Evolutionary conservation across 2,888 invertebrate species (phyloP), one percentile per base, ranked within the genome.

Genomic region (Herminia tarsipennalis): DNA sequence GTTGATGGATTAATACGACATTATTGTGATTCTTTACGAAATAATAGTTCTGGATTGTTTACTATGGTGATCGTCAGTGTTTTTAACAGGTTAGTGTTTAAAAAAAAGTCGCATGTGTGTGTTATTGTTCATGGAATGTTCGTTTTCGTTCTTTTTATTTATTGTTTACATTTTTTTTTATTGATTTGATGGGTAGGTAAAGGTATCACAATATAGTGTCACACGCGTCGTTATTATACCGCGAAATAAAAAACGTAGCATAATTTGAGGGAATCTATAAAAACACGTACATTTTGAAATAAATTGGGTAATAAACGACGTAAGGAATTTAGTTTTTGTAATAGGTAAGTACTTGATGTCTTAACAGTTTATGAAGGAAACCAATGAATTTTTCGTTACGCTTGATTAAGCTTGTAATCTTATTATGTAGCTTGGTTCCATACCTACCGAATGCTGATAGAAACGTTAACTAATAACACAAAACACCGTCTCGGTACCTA

Each of bases 31-130:
- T 62, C 67, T 60, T 61, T 56, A 71, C 57, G 56, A 67, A 63
- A 67, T 59, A 68, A 67, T 69, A 67, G 59, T 62, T 58, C 73
- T 80, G 88, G 89, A 88, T 88, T 85, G 77, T 86, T 85, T 82
- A 89, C 76, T 83, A 91, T 91, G 90, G 90, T 91, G 78, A 90
- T 91, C 75, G 89, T 91, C 78, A 84, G 90, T 78, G 90, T 91
- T 73, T 91, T 91, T 77, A 91, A 87, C 84, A 90, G 90, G 90
- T 90, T 71, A 83, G 88, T 82, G 52, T 12, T 21, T 24, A 4
- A 3, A 28, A 20, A 25, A 21, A 20, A 10, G n/a, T 16, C 41
- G 36, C 46, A 47, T 40, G 40, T 45, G 36, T 36, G 34, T 43
- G 28, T 18, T 18, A n/a, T 16, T 20, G 28, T 10, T 35, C 3